Evolutionary conservation across 1,140 invertebrate species (phyloP), one percentile per base, ranked within the genome.

Genomic region (Meteorus sp.): DNA sequence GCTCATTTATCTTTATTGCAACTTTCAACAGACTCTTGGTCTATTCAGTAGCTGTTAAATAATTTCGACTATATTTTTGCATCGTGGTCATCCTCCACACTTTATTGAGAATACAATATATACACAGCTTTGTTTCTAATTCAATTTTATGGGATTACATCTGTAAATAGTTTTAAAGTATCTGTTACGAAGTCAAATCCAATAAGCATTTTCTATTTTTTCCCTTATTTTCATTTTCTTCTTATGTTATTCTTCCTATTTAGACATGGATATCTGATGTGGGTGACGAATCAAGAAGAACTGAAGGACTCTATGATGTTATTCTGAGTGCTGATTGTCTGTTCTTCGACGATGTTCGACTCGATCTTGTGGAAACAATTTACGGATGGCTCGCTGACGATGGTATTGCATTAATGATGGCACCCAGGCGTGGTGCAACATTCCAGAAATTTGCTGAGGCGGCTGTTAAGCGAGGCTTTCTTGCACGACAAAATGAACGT

Each of bases 261-360:
- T 25, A 77, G 74, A 72, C 51, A 20, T 67, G 74, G 67, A 63
- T 60, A 8, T 35, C 62, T 7, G 66, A 71, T 9, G 37, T 41
- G n/a, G 65, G 64, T 45, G 75, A 74, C 23, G 65, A 44, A 17
- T 60, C 48, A n/a, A 47, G 61, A 13, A 31, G 51, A 47, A 70
- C 69, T 43, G 67, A 73, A 5, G 69, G 66, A 3, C 61, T 71
- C 3, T 91, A 86, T 74, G 89, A 92, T 76, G 79, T 87, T 19
- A 84, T 92, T 27, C 73, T 92, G 1, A 89, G 88, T 66, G 89
- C 91, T 6, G 90, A 92, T 73, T 93, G 91, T 74, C 73, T 93
- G 39, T 94, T 93, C 77, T 94, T 93, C 77, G 90, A 93, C 71
- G 89, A 92, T 41, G 86, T 85, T 0, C 80, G 91, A 47, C 73